A percentile compares a stretch with the other conserved stretches of the same genome.
Conservation (phyloP, 2,113 vertebrate species). For the Tor tambroides region DNA sequence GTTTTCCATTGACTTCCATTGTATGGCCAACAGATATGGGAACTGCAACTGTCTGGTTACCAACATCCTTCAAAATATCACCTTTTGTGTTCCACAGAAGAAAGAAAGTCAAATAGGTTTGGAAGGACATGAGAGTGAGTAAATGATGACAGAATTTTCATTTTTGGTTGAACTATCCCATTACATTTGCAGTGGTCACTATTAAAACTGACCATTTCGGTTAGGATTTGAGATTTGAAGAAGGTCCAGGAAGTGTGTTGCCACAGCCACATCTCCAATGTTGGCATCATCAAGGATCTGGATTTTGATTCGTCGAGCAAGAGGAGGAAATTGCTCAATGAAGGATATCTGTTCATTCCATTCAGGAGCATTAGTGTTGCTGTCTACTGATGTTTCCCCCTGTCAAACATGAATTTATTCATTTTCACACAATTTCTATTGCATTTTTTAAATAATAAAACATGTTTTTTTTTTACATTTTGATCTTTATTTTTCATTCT, state of each 20-base stretch:
- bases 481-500: neutral
- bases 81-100: neutral
- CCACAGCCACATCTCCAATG: conserved; percentile 82
- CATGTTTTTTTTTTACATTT: neutral
- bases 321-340: conserved; percentile 91
- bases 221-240: conserved; percentile 87
- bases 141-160: neutral
- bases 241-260: conserved; percentile 89
- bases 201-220: conserved; percentile 80
- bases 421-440: neutral
- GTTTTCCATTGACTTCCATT: neutral
- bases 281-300: conserved; percentile 88
- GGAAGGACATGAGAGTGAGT: neutral
- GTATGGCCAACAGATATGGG: no score
- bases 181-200: neutral
- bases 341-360: conserved; percentile 96
- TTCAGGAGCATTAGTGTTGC: conserved; percentile 76
- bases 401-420: conserved; percentile 56
- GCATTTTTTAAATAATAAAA: neutral
- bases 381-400: conserved; percentile 88
- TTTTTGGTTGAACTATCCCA: neutral
- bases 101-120: neutral
- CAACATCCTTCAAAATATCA: neutral
- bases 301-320: conserved; percentile 85
- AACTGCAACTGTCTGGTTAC: neutral